Base-by-base conservation (phyloP, 2,888 invertebrate species). In the Gymnosoma rotundatum region DNA sequence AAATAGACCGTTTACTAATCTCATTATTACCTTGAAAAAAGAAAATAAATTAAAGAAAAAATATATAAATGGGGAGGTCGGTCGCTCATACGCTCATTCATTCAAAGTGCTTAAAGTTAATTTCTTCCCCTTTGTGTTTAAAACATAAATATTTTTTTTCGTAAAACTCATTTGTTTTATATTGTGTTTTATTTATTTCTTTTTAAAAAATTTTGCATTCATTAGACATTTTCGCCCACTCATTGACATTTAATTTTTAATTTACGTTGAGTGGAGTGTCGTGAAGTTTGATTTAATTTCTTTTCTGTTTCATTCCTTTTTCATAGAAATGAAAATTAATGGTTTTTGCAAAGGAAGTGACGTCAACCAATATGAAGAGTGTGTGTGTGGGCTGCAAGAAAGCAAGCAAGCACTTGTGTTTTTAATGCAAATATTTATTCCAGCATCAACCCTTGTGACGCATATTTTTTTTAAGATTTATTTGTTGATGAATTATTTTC, bases 191-290 rank as follows among this genome's bases (percentile, higher is more conserved):
- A 61, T 64, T 78, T 42, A 54, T 45, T 42, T 42, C 42, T 42
- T 42, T 42, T 42, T 42, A 42, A 42, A n/a, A 45, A 74, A 25
- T 75, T 48, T n/a, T 80, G 73, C 76, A 76, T 58, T 81, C 58
- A 25, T 45, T 69, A 67, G 74, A 58, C 61, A 21, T 58, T 61
- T 32, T 63, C 78, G 70, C 84, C 81, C 81, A 84, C 84, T 67
- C 81, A 81, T 76, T 81, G 78, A 80, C 69, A 48, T 83, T 66
- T 74, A 83, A 79, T 78, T 73, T 74, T 78, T 74, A 74, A 73
- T 73, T 74, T 61, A 67, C 75, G 42, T 36, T 72, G 66, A 42
- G 72, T 48, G 56, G 61, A 54, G 48, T 60, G 73, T 50, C 61
- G 61, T 67, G 67, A 60, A 45, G 72, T 76, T 83, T 70, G 75